Evolutionary conservation across 2,113 vertebrate species (phyloP).

Genomic region (Paralichthys olivaceus): DNA sequence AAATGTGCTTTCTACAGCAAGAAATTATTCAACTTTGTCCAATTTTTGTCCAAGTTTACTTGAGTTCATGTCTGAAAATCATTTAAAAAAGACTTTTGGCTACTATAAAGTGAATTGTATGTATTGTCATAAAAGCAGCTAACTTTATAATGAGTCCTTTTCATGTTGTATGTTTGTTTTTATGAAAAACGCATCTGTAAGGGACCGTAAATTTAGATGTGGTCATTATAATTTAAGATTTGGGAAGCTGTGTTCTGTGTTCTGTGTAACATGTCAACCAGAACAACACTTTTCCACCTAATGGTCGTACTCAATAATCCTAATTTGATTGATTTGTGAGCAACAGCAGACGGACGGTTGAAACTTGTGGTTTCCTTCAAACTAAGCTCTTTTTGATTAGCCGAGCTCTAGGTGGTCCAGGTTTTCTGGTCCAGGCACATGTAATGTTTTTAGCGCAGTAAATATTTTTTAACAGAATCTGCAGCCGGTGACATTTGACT

Average conservation of each 20-base stretch:
- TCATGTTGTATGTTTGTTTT: no score
- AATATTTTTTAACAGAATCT: slow-evolving; percentile 23
- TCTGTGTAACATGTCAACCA: background rate
- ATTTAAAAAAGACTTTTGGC: no score
- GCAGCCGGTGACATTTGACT: background rate
- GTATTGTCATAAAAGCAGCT: no score
- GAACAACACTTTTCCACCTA: slow-evolving; percentile 19
- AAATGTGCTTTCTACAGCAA: no score
- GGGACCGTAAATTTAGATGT: no score
- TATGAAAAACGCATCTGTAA: no score
- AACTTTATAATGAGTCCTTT: no score
- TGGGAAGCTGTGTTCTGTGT: no score
- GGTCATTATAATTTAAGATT: background rate
- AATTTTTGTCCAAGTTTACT: no score
- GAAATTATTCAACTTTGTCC: no score
- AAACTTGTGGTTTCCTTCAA: slow-evolving; percentile 42
- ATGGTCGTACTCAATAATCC: slow-evolving; percentile 51
- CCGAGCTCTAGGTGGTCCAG: slow-evolving; percentile 38
- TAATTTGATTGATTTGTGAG: slow-evolving; percentile 63
- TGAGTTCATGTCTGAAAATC: no score
- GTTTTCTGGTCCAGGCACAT: slow-evolving; percentile 56
- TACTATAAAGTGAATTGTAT: no score
- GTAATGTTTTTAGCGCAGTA: slow-evolving; percentile 1
- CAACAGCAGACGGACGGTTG: slow-evolving; percentile 13
- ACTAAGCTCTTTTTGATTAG: slow-evolving; percentile 64